These are phyloP conservation scores for Gymnorhina tibicen DNA, from an alignment of 2,113 vertebrate genomes.

Conservation along the genomic window DNA sequence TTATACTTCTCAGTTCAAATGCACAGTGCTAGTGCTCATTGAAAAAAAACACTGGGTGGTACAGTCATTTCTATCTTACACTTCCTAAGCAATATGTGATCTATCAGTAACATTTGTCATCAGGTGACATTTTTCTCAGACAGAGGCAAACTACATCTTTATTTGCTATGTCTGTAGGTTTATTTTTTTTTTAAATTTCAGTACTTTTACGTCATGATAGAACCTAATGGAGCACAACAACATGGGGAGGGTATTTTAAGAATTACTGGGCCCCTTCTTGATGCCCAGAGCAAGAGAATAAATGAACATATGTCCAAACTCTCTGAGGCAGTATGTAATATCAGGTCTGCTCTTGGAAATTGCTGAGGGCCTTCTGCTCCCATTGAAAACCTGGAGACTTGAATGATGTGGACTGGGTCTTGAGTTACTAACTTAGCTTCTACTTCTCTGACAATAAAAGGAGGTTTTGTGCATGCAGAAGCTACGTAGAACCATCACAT, in stretches of 20 bases:
- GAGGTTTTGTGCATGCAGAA: not conserved
- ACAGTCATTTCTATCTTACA: not conserved
- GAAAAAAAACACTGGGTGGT: not conserved
- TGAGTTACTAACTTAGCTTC: not conserved
- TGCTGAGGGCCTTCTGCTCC: not conserved
- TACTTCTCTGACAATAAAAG: not conserved
- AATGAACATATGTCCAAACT: not conserved
- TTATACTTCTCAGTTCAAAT: slow-evolving; percentile 55
- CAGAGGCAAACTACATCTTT: not conserved
- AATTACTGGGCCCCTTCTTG: not conserved
- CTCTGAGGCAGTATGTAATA: not conserved
- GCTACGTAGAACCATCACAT: not conserved
- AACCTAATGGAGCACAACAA: not conserved
- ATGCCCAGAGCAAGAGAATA: not conserved
- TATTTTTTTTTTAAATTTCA: not conserved
- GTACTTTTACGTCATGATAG: not conserved
- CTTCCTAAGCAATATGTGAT: not conserved
- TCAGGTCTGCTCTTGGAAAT: not conserved
- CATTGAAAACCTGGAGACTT: not conserved
- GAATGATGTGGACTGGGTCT: not conserved
- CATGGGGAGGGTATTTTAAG: not conserved
- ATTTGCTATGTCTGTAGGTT: not conserved
- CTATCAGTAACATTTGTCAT: not conserved
- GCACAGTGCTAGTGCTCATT: not conserved
- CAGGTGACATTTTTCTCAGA: not conserved